Evolutionary conservation across 2,888 invertebrate genomes (phyloP), one percentile per base, ranked within the genome.

Genomic region (Pyrgus malvae): DNA sequence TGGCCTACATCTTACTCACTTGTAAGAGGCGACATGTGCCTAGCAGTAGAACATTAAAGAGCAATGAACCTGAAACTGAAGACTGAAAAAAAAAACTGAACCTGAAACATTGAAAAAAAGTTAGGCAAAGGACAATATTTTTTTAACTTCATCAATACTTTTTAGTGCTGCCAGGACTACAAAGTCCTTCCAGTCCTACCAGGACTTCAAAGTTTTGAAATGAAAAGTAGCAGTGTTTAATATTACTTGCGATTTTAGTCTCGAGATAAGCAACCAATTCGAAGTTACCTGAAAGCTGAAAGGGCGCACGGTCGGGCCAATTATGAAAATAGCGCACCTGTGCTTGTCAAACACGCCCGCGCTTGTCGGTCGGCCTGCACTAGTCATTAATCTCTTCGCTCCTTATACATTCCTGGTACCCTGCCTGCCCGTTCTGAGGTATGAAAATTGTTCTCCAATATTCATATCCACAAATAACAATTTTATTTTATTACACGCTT

Each of bases 281-380:
- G 37, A 44, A 57, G 56, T 64, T 63, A 63, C 63, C 68, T 67
- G 80, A 82, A 85, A 83, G 80, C 85, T 82, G 83, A 84, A 88
- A 84, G 81, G 84, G 81, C 82, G 74, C 74, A 72, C 61, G 83
- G 84, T 86, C 80, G 83, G 82, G 81, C 90, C 90, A 90, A 89
- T 89, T 89, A 90, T 88, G 89, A 89, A 90, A 89, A 86, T 88
- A 86, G 87, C 87, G 74, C 89, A 90, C 90, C 90, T 90, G 90
- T 81, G 83, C 87, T 81, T 85, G 87, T 87, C 90, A 86, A 88
- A 85, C 83, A 83, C 80, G 80, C 78, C 85, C 84, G 83, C 83
- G 80, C 78, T 80, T 85, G 85, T 83, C 83, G 77, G 78, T 76
- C 73, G 74, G 70, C 74, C 76, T 67, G 69, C 70, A 63, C 66